Base-by-base conservation (phyloP, 2,113 vertebrate genomes). In the Psammodynastes pulverulentus region DNA sequence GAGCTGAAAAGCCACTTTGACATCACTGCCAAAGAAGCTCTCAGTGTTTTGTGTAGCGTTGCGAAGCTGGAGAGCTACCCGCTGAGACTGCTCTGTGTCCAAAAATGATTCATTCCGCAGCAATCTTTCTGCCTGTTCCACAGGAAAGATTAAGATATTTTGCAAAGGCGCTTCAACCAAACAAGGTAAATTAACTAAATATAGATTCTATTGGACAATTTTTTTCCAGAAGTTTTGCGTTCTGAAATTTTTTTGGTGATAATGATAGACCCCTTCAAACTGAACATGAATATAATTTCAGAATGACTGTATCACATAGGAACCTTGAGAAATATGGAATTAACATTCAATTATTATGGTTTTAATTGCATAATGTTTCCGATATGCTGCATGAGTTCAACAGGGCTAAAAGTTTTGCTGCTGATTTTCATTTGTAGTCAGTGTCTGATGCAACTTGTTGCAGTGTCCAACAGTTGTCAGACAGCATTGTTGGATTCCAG, bases 1-100 rank as follows among this genome's bases (percentile, higher is more conserved):
- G 94, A 99, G 97, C 3, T 95, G 98, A 94, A 99, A 99, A 0
- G 98, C 98, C 79, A 99, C 97, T 85, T 98, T 98, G 95, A 99
- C 98, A 0, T 99, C 99, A 1, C 99, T 99, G 97, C 98, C 98
- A 0, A 98, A 99, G 97, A 98, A 98, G 58, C 95, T 96, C 0
- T 84, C 94, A 0, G 98, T 98, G 96, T 97, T 97, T 34, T 93
- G 91, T 0, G 98, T 99, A 56, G 99, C 98, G 0, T 99, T 98
- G 92, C 97, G 97, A 96, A 99, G 96, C 91, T 98, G 97, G 92
- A 98, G 96, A 0, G 98, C 98, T 24, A 96, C 97, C 9, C 96
- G 97, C 95, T 97, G 98, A 0, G 98, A 98, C 51, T 95, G 97
- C 21, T 97, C 97, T 0, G 98, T 96, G 87, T 99, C 98, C 95